Evolutionary conservation across 2,113 vertebrate genomes (phyloP), one percentile per base, ranked within the genome.

Genomic region (Sinocyclocheilus anophthalmus): DNA sequence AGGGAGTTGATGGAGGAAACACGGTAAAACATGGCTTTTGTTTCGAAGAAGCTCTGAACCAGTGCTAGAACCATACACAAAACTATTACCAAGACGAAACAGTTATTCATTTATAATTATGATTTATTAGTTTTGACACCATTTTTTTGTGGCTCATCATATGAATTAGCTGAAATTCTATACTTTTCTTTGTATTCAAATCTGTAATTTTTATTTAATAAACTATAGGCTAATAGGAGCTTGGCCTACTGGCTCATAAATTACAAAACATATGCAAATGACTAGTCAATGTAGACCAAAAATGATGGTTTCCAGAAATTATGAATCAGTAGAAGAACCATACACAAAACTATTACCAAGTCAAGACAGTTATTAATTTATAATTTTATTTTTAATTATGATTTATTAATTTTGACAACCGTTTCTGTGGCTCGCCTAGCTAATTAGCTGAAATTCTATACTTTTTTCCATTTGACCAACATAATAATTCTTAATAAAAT

Each of bases 1-100:
- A 39, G 1, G 39, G 50, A 84, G 53, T 53, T 84, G 55, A 80
- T 80, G 53, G 57, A 61, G 30, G 87, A 87, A 84, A 87, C 84
- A 87, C 55, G 22, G 39, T 22, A 53, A 24, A 59, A 77, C 50
- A 48, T 18, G 24, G 14, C 4, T 5, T 48, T 67, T 5, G 39
- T 67, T 22, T 37, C n/a, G 3, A 76, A 79, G 88, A 70, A 39
- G 16, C 7, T 33, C 14, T 5, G 12, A 65, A 65, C 10, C 9
- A 65, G 24, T 24, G 4, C 3, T 65, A 14, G 24, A 65, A 10
- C 18, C 59, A 61, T n/a, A 10, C 22, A 8, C 53, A 55, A 55
- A 55, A 18, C 53, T 55, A 55, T 16, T 55, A 55, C 4, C 14
- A 55, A 55, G 53, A 18, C 53, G 4, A 55, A 1, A 55, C 53